These are phyloP conservation scores for Alloplasta piceator DNA, from an alignment of 2,888 invertebrate species.

Conservation along the genomic window DNA sequence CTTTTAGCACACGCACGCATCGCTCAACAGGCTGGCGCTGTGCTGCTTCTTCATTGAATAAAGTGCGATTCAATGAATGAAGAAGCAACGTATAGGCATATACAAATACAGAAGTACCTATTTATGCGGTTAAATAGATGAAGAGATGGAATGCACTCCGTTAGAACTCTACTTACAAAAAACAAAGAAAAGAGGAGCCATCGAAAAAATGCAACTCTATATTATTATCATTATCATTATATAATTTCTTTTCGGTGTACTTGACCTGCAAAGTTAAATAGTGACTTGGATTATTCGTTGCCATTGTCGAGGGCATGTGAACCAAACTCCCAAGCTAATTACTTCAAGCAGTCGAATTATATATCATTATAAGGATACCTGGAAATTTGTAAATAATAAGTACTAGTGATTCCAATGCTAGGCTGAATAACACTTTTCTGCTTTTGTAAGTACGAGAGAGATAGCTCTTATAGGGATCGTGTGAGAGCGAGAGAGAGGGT, in stretches of 20 bases:
- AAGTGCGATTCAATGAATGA: slow-evolving; percentile 71
- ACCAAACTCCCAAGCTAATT: neutral
- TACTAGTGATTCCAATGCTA: too few relatives aligned
- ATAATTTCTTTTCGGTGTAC: slow-evolving; percentile 38
- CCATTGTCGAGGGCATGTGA: slow-evolving; percentile 35
- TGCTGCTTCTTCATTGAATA: slow-evolving; percentile 63
- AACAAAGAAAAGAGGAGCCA: neutral
- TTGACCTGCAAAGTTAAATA: slow-evolving; percentile 55
- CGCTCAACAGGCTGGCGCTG: slow-evolving; percentile 23
- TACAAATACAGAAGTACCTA: neutral
- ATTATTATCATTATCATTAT: slow-evolving; percentile 2
- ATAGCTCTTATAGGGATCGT: too few relatives aligned
- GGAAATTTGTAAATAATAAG: too few relatives aligned
- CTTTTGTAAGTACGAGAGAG: too few relatives aligned
- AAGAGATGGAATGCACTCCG: slow-evolving; percentile 17
- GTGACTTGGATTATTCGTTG: slow-evolving; percentile 50
- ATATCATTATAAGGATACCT: too few relatives aligned
- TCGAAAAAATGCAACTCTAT: neutral
- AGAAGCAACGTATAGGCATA: slow-evolving; percentile 16
- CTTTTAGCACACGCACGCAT: slow-evolving; percentile 63
- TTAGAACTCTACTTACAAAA: neutral
- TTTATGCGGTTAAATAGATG: slow-evolving; percentile 1
- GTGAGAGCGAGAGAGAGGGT: too few relatives aligned
- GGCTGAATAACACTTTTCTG: too few relatives aligned
- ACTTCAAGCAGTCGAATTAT: too few relatives aligned